Evolutionary conservation across 2,113 vertebrate genomes (phyloP), one percentile per base, ranked within the genome.

Genomic region (Leucosticte australis): DNA sequence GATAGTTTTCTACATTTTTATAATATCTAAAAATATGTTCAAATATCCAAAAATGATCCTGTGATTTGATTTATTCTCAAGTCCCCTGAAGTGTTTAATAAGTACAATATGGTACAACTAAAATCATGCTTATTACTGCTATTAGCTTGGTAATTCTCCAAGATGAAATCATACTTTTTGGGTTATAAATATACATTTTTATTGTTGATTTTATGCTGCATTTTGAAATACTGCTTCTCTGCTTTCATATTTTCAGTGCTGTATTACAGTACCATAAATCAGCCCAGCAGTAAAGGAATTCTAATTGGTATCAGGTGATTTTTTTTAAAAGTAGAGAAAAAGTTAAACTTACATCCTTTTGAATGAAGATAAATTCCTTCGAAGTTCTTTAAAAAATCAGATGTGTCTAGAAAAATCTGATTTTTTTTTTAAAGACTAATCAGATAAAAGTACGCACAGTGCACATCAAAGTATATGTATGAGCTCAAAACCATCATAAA

Each of bases 111-210:
- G 98, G 97, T 96, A 98, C 95, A 97, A 97, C 97, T 97, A 97
- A 98, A 98, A 98, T 98, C 97, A 97, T 97, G 97, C 98, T 98
- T 98, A 98, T 98, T 98, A 98, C 96, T 92, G 92, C 97, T 98
- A 98, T 98, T 98, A 98, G 94, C 83, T 98, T 98, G 98, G 98
- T 98, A 98, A 98, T 98, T 98, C 97, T 98, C 98, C 98, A 98
- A 97, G 98, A 98, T 98, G 98, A 98, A 98, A 98, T 98, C 98
- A 98, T 98, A 98, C 97, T 98, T 98, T 98, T 98, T 95, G 97
- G 98, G 98, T 98, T 98, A 98, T 98, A 98, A 98, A 98, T 98
- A 98, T 96, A 98, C 96, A 96, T 98, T 98, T 98, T 98, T 98
- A 98, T 98, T 98, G 98, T 98, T 98, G 98, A 98, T 98, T 98